Percentiles rank a stretch among this genome's conserved stretches.
Conservation (phyloP, 2,888 invertebrate genomes). For the Platynereis dumerilii region DNA sequence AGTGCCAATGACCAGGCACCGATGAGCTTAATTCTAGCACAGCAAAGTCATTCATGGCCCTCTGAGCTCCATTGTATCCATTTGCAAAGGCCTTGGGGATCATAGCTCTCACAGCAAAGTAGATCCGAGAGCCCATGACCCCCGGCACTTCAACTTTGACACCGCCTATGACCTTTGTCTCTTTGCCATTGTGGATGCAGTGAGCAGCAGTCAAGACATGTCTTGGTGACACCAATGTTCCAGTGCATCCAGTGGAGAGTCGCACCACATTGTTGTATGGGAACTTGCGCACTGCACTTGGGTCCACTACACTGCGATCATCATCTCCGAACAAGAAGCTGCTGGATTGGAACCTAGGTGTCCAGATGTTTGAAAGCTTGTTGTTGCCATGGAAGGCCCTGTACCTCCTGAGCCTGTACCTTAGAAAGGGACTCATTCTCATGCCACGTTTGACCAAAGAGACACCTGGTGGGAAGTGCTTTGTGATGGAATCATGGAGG, state of each 20-base stretch:
- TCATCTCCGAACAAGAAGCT: conserved; percentile 41
- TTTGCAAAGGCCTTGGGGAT: conserved; percentile 41
- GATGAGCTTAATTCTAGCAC: conserved; percentile 47
- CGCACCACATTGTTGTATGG: conserved; percentile 53
- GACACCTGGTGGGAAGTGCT: too few species aligned
- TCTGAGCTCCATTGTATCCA: conserved; percentile 25
- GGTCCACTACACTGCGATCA: conserved; percentile 38
- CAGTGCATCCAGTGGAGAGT: conserved; percentile 54
- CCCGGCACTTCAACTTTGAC: conserved; percentile 51
- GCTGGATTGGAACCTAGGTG: conserved; percentile 1
- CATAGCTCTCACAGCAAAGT: conserved; percentile 45
- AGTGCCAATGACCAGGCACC: conserved; percentile 45
- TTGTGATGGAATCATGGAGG: too few species aligned
- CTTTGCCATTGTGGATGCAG: conserved; percentile 52
- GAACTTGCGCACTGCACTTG: conserved; percentile 41
- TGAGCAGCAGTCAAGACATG: conserved; percentile 59
- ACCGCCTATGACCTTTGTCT: conserved; percentile 44
- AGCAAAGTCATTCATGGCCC: conserved; percentile 51
- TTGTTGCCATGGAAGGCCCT: background rate
- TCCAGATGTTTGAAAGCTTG: background rate
- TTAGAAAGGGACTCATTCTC: background rate
- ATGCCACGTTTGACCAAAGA: too few species aligned
- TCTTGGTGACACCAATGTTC: conserved; percentile 49
- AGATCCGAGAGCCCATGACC: conserved; percentile 44
- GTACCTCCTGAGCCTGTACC: background rate